A percentile compares a stretch with the other conserved stretches of the same genome.
phyloP scores from a whole-genome alignment of 2,113 vertebrate species.

The Arvicanthis niloticus region DNA sequence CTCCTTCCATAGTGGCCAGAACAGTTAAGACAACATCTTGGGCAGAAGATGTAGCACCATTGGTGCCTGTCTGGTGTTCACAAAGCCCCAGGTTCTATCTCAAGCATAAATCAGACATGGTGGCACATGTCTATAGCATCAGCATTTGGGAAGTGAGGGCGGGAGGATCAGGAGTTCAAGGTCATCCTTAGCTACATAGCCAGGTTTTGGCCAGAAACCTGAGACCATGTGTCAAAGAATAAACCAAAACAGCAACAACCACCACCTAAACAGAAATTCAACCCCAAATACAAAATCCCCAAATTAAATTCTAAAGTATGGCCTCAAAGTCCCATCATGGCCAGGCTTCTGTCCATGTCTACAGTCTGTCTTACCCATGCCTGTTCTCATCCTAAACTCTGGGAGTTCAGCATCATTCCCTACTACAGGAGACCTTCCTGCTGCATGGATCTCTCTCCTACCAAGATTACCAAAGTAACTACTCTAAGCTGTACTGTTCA shows the following conservation, averaged over 20 bases:
- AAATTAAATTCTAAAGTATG: not conserved
- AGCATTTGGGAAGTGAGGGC: not conserved
- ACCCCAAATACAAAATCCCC: not conserved
- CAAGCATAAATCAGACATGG: not conserved
- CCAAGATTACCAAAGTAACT: not conserved
- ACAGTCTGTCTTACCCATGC: fast-evolving
- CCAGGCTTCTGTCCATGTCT: not conserved
- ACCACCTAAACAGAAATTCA: not conserved
- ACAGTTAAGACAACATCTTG: not conserved
- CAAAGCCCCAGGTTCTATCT: not conserved
- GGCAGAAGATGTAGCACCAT: not conserved
- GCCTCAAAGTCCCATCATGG: not conserved
- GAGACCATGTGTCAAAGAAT: not conserved
- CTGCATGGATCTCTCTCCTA: not conserved
- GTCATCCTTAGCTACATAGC: not conserved
- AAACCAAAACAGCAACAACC: not conserved
- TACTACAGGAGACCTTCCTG: not conserved
- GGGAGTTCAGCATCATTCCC: not conserved
- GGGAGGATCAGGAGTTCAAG: not conserved
- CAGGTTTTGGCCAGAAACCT: not conserved
- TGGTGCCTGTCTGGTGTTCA: not conserved
- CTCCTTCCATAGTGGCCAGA: not conserved
- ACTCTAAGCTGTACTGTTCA: not conserved
- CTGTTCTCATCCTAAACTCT: not conserved
- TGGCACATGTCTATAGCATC: not conserved